These are phyloP conservation scores for Choristoneura fumiferana DNA, from an alignment of 1,140 invertebrate species.

Conservation along the genomic window DNA sequence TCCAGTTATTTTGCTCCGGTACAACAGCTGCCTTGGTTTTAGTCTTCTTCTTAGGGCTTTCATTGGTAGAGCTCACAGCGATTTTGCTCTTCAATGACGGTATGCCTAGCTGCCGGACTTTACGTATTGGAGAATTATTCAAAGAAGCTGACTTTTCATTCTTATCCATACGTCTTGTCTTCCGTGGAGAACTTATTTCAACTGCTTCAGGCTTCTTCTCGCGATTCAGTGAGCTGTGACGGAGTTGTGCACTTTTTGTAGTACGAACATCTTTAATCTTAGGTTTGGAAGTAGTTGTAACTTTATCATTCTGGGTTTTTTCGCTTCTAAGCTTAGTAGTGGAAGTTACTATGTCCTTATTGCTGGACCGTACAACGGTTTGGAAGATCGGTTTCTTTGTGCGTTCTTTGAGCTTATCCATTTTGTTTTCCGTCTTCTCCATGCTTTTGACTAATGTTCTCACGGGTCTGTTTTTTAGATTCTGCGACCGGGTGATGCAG, in stretches of 20 bases:
- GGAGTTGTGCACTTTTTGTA: constrained; percentile 55
- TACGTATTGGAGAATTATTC: constrained; percentile 73
- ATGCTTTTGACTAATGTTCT: constrained; percentile 61
- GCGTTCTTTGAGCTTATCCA: constrained; percentile 51
- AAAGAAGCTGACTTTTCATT: constrained; percentile 68
- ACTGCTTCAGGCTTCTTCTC: constrained; percentile 61
- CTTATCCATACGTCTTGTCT: constrained; percentile 71
- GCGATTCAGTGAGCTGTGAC: constrained; percentile 66
- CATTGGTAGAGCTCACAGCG: constrained; percentile 56
- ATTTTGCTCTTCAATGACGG: constrained; percentile 55
- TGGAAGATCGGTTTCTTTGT: constrained; percentile 69
- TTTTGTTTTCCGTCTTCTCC: constrained; percentile 51
- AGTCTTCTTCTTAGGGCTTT: constrained; percentile 62
- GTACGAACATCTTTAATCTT: constrained; percentile 51
- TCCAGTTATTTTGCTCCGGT: constrained; percentile 47
- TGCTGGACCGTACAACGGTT: constrained; percentile 63
- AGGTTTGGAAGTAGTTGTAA: constrained; percentile 48
- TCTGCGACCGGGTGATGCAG: constrained; percentile 56
- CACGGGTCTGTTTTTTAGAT: constrained; percentile 58
- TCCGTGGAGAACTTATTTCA: constrained; percentile 62
- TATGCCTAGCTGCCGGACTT: constrained; percentile 68
- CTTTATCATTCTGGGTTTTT: constrained; percentile 53
- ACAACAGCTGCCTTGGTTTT: constrained; percentile 51
- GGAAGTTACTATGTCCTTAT: constrained; percentile 53
- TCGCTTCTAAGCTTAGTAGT: constrained; percentile 42